These are phyloP conservation scores for Apistogramma diplotaenia DNA, from an alignment of 2,113 vertebrate genomes.

Conservation along the genomic window DNA sequence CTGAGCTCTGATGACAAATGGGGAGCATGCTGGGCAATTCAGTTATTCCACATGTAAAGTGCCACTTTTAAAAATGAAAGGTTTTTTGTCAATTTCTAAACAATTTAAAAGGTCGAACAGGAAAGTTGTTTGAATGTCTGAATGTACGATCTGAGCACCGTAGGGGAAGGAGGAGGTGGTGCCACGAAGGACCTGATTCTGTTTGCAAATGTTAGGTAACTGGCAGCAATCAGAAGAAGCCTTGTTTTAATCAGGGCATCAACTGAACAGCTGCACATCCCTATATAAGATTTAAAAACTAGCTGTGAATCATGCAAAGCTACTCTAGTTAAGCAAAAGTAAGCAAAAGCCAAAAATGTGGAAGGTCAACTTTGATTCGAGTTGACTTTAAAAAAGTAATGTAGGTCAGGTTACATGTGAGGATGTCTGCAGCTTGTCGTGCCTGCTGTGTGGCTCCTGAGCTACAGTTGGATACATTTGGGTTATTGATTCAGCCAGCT, in stretches of 20 bases:
- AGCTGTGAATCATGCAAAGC: neutral
- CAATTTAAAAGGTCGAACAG: neutral
- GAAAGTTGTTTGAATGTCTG: neutral
- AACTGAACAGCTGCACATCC: too few relatives aligned
- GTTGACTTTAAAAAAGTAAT: neutral
- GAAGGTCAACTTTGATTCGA: neutral
- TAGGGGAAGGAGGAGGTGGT: too few relatives aligned
- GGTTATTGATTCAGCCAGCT: rapidly evolving
- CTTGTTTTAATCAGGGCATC: too few relatives aligned
- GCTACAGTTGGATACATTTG: neutral
- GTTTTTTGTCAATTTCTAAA: neutral
- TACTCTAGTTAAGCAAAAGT: neutral
- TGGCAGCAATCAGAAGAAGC: too few relatives aligned
- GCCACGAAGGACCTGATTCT: too few relatives aligned
- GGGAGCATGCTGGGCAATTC: neutral
- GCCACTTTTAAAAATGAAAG: neutral
- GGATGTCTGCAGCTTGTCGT: neutral
- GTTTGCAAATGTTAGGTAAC: too few relatives aligned
- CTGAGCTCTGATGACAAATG: slow-evolving; percentile 1
- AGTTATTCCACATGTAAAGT: slow-evolving; percentile 9
- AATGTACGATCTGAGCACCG: too few relatives aligned
- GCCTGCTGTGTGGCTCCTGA: neutral
- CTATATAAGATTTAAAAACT: neutral
- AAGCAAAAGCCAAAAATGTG: neutral
- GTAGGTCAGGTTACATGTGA: neutral